phyloP scores from a whole-genome alignment of 1,140 invertebrate genomes.

The Caenorhabditis remanei region DNA sequence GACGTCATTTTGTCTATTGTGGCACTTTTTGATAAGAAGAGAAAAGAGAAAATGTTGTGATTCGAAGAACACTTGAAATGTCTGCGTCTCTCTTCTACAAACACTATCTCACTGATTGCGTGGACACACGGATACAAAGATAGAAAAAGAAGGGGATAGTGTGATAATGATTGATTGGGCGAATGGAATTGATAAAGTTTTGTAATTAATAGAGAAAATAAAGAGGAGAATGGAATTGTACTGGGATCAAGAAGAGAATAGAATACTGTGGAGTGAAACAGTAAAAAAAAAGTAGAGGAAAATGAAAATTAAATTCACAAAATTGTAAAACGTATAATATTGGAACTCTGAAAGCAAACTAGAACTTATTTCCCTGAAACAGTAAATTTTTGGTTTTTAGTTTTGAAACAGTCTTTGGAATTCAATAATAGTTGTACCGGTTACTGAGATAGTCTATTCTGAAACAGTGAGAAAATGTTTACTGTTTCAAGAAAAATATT shows the following conservation, averaged over 20 bases:
- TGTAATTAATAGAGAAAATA: background rate
- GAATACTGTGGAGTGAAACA: too few relatives aligned
- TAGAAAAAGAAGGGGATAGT: background rate
- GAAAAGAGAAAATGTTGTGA: background rate
- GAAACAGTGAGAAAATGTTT: background rate
- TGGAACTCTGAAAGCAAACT: too few relatives aligned
- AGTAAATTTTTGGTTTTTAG: too few relatives aligned
- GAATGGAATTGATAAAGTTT: background rate
- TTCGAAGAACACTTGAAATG: constrained; percentile 38
- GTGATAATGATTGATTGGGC: constrained; percentile 43
- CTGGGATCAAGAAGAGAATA: too few relatives aligned
- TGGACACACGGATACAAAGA: background rate
- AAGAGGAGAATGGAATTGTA: background rate
- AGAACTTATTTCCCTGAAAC: too few relatives aligned
- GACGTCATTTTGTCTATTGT: constrained; percentile 4
- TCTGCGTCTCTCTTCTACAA: background rate
- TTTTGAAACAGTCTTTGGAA: too few relatives aligned
- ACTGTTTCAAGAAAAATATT: background rate
- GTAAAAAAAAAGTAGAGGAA: too few relatives aligned
- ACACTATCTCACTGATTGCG: background rate
- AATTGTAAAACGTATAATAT: too few relatives aligned
- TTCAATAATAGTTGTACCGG: too few relatives aligned
- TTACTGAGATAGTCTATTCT: too few relatives aligned
- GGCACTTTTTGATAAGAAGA: background rate
- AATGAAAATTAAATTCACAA: too few relatives aligned